Conservation (phyloP, 2,888 invertebrate genomes). For the Hypomecis punctinalis region DNA sequence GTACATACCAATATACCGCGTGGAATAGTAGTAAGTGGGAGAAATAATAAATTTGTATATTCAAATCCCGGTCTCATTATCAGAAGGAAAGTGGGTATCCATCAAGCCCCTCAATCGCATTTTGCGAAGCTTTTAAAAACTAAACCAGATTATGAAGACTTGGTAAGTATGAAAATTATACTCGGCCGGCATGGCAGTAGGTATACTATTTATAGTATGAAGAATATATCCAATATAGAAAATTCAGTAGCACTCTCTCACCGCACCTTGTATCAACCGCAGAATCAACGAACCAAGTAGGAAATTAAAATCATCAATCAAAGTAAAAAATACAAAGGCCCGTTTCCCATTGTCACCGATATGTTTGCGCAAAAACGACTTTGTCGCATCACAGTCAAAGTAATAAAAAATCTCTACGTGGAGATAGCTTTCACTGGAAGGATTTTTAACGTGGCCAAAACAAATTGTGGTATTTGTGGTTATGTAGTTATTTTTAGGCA, state of each 20-base stretch:
- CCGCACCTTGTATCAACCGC: conserved; percentile 42
- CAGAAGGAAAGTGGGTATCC: too few relatives aligned
- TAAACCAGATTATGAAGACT: too few relatives aligned
- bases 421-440: conserved; percentile 37
- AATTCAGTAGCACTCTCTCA: conserved; percentile 37
- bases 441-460: not conserved
- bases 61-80: too few relatives aligned
- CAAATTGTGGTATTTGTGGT: too few relatives aligned
- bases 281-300: conserved; percentile 78
- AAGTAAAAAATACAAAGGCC: conserved; percentile 83
- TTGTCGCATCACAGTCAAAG: conserved; percentile 84
- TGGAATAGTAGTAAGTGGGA: too few relatives aligned
- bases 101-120: too few relatives aligned
- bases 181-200: too few relatives aligned
- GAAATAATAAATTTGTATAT: too few relatives aligned
- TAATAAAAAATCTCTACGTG: conserved; percentile 76
- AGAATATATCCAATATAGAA: not conserved
- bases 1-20: too few relatives aligned
- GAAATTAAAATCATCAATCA: conserved; percentile 85
- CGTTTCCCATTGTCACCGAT: conserved; percentile 82
- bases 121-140: too few relatives aligned
- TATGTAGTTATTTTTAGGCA: not conserved
- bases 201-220: too few relatives aligned
- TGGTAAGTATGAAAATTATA: too few relatives aligned
- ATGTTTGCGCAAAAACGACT: conserved; percentile 85